A percentile compares a stretch with the other conserved stretches of the same genome.
phyloP scores from a whole-genome alignment of 2,888 invertebrate species.

The Choristoneura rosaceana region DNA sequence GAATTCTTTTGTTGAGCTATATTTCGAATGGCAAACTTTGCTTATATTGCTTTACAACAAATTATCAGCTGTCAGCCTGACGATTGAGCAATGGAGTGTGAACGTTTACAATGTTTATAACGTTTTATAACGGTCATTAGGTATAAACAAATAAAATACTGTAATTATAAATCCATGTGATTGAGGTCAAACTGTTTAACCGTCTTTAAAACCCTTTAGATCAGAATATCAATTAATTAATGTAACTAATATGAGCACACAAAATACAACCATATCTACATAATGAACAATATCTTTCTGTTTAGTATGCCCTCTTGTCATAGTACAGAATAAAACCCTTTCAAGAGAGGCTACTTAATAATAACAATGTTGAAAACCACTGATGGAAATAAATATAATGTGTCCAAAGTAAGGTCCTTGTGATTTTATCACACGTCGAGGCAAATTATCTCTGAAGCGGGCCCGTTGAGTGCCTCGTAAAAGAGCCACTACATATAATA shows the following conservation, averaged over 20 bases:
- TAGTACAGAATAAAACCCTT: not conserved
- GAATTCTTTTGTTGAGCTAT: too few species aligned
- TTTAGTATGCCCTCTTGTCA: not conserved
- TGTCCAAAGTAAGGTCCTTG: conserved; percentile 60
- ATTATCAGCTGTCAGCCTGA: too few species aligned
- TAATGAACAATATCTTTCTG: not conserved
- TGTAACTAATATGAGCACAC: not conserved
- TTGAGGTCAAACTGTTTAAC: too few species aligned
- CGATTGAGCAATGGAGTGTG: too few species aligned
- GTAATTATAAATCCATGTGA: too few species aligned
- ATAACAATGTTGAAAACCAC: conserved; percentile 15
- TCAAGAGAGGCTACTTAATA: not conserved
- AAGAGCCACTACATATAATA: conserved; percentile 72
- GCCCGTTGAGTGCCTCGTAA: conserved; percentile 67
- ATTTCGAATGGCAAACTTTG: too few species aligned
- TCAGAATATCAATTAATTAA: too few species aligned
- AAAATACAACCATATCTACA: not conserved
- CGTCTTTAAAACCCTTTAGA: too few species aligned
- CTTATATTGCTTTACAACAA: too few species aligned
- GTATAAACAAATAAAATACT: too few species aligned
- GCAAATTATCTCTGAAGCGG: conserved; percentile 69
- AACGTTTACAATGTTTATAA: too few species aligned
- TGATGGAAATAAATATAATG: conserved; percentile 42
- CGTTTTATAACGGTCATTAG: too few species aligned
- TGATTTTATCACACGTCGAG: conserved; percentile 73